Base-by-base conservation (phyloP, 2,797 vertebrate genomes). In the Cossypha caffra region DNA sequence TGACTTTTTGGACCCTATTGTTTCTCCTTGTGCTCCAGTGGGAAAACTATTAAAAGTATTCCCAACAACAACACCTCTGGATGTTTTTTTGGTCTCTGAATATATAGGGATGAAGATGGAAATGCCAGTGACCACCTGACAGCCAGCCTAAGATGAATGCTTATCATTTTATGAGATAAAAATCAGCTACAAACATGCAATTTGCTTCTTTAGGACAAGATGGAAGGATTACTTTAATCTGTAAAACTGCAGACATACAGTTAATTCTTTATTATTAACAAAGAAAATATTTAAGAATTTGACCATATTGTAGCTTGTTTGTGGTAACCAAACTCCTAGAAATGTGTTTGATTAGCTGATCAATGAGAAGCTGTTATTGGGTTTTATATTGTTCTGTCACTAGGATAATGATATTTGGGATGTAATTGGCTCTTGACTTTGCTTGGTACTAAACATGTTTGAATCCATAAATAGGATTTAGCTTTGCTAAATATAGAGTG, bases 31-130 rank as follows among this genome's bases (percentile, higher is more conserved):
- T 78, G 68, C 75, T 96, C 13, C 26, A 33, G 52, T 85, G 28
- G 63, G 72, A 95, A 97, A 95, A 23, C 58, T 45, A 93, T 96
- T 97, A 97, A 50, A 83, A 68, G 24, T 38, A 69, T 96, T 57
- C 83, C 48, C 2, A 92, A 24, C 74, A 96, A 95, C 37, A 88
- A 9, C 40, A 77, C 33, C 59, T 95, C 79, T 78, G 75, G 50
- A 74, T 88, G 42, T 69, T 86, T 55, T 92, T 42, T 61, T 88
- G 64, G 35, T 50, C 64, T 86, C 71, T 90, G 90, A 90, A 93
- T 95, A 78, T 45, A 80, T 62, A 68, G 54, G 64, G 78, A 67
- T 81, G 33, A 88, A 67, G 57, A 78, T 62, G n/a, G 66, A 91
- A 90, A 95, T 76, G 31, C 51, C 68, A 86, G 28, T 69, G 89